These are phyloP conservation scores for Pollimyrus isidori DNA, from an alignment of 2,113 vertebrate species.

Conservation along the genomic window DNA sequence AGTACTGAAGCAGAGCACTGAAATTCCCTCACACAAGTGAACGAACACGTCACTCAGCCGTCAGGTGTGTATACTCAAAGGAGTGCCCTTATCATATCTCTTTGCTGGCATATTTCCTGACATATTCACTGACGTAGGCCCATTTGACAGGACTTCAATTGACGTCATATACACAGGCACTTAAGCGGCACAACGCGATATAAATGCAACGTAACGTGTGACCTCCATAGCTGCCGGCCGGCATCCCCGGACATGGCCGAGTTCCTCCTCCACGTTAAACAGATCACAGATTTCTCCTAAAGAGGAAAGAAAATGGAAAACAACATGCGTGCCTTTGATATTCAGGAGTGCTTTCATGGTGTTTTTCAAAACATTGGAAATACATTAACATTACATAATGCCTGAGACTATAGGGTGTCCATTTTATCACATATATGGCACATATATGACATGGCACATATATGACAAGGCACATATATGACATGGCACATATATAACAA, in stretches of 20 bases:
- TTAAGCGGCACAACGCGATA: neutral
- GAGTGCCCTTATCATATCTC: neutral
- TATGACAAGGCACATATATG: neutral
- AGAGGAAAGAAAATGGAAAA: neutral
- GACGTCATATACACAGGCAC: neutral
- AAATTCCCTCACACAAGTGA: neutral
- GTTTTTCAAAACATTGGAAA: neutral
- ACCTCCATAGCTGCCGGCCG: neutral
- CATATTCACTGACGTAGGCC: neutral
- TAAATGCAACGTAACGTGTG: neutral
- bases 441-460: no score
- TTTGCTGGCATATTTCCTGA: neutral
- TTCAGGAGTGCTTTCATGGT: neutral
- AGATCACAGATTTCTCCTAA: neutral
- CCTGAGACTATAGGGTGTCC: neutral
- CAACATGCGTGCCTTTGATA: neutral
- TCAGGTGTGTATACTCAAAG: neutral
- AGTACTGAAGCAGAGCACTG: neutral
- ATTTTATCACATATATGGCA: neutral
- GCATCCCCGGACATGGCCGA: neutral
- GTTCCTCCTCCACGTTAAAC: neutral
- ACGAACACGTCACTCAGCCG: neutral
- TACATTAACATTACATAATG: neutral
- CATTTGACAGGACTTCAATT: neutral
- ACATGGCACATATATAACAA: neutral